Percentiles rank a stretch among this genome's conserved stretches.
phyloP scores from a whole-genome alignment of 2,113 vertebrate species.

The Boulengeromyrus knoepffleri region DNA sequence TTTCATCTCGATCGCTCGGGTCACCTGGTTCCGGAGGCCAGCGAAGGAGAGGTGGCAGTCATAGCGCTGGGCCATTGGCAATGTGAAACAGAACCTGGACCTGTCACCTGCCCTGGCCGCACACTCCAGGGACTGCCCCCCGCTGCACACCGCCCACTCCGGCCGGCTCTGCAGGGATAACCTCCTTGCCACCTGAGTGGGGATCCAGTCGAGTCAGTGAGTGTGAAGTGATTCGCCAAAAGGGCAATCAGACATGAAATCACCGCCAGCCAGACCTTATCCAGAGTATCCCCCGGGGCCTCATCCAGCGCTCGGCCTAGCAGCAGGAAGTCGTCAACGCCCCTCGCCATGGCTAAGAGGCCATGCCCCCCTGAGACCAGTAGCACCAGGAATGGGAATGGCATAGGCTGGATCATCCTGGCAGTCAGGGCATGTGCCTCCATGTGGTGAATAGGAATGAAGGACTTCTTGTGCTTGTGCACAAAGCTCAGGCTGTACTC shows the following conservation, averaged over 20 bases:
- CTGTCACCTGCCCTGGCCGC: slow-evolving; percentile 69
- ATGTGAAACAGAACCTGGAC: slow-evolving; percentile 48
- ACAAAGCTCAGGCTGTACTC: slow-evolving; percentile 72
- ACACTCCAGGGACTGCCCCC: slow-evolving; percentile 82
- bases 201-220: not conserved
- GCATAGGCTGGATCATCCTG: slow-evolving; percentile 66
- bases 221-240: not conserved
- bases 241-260: not conserved
- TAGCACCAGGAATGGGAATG: slow-evolving; percentile 89
- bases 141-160: slow-evolving; percentile 68
- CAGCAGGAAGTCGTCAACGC: slow-evolving; percentile 83
- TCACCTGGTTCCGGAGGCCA: slow-evolving; percentile 66
- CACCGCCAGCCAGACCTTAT: slow-evolving; percentile 68
- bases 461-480: slow-evolving; percentile 63
- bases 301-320: slow-evolving; percentile 79
- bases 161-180: slow-evolving; percentile 75
- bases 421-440: slow-evolving; percentile 89
- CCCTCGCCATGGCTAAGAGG: slow-evolving; percentile 74
- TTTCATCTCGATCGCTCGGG: slow-evolving; percentile 58
- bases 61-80: slow-evolving; percentile 65
- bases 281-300: slow-evolving; percentile 82
- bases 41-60: slow-evolving; percentile 90
- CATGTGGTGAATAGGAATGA: slow-evolving; percentile 97
- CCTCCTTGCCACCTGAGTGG: slow-evolving; percentile 77
- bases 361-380: slow-evolving; percentile 88